Conservation (phyloP, 64 coral and sea anemone species). For the Astreopora myriophthalma region DNA sequence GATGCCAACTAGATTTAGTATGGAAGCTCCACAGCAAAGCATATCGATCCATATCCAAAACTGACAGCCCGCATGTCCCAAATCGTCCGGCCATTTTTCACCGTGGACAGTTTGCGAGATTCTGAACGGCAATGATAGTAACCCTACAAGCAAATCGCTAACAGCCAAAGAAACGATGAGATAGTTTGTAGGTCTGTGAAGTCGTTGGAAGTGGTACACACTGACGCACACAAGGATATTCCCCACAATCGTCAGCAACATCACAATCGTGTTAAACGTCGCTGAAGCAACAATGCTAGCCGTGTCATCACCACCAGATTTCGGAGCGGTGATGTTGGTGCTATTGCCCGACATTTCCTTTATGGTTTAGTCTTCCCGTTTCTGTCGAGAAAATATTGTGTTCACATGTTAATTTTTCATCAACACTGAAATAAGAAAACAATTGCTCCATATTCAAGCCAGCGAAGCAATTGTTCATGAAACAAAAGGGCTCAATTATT, state of each 20-base stretch:
- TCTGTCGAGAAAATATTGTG: background rate
- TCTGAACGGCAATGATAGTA: slow-evolving; percentile 79
- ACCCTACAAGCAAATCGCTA: slow-evolving; percentile 81
- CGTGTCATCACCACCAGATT: too few species aligned
- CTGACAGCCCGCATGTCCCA: slow-evolving; percentile 77
- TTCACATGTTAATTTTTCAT: slow-evolving; percentile 25
- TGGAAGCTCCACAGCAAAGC: slow-evolving; percentile 83
- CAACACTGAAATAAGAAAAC: background rate
- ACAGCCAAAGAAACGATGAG: slow-evolving; percentile 91
- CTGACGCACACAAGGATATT: slow-evolving; percentile 92
- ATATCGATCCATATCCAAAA: slow-evolving; percentile 98
- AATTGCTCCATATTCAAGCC: background rate
- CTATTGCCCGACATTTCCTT: background rate
- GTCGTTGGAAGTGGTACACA: slow-evolving; percentile 77
- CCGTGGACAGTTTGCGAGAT: slow-evolving; percentile 83
- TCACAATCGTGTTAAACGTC: slow-evolving; percentile 78
- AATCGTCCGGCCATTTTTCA: slow-evolving; percentile 40
- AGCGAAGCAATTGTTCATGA: background rate
- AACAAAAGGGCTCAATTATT: slow-evolving; percentile 28
- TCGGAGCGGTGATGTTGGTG: background rate
- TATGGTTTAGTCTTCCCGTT: background rate
- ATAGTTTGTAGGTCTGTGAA: slow-evolving; percentile 91
- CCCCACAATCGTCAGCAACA: slow-evolving; percentile 88
- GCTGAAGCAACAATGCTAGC: slow-evolving; percentile 57
- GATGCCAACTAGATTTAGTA: slow-evolving; percentile 85